Percentiles rank a stretch among this genome's conserved stretches.
Conservation (phyloP, 2,888 invertebrate genomes). For the Xestia rhomboidea region DNA sequence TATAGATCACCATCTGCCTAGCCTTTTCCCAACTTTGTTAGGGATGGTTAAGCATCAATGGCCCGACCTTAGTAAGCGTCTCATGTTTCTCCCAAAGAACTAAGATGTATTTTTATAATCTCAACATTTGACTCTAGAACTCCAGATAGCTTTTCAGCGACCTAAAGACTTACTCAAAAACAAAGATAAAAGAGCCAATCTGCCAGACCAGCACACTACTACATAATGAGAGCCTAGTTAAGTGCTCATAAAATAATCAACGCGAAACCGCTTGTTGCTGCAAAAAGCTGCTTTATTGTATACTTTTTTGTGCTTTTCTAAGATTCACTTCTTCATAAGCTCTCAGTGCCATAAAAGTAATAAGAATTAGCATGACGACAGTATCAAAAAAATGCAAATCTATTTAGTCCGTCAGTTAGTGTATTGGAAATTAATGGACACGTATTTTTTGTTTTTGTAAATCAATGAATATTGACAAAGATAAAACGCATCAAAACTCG, state of each 20-base stretch:
- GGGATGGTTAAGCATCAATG: neutral
- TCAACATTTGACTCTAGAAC: constrained; percentile 5
- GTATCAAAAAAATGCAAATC: too few species aligned
- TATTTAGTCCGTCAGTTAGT: too few species aligned
- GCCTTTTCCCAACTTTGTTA: neutral
- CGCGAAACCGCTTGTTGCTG: constrained; percentile 43
- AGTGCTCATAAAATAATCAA: constrained; percentile 65
- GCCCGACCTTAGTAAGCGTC: neutral
- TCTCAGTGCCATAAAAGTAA: neutral
- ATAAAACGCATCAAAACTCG: too few species aligned
- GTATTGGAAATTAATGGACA: too few species aligned
- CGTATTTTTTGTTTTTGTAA: too few species aligned
- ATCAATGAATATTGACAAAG: too few species aligned
- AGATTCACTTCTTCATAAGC: constrained; percentile 26
- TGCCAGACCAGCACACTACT: constrained; percentile 34
- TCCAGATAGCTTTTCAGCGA: neutral
- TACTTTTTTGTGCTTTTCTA: constrained; percentile 28
- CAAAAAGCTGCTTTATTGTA: constrained; percentile 45
- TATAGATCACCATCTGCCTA: neutral
- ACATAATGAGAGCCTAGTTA: constrained; percentile 58
- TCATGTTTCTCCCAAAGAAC: neutral
- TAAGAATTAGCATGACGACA: too few species aligned
- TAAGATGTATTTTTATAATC: too few species aligned
- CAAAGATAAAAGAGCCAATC: constrained; percentile 53
- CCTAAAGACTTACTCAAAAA: constrained; percentile 43